Evolutionary conservation across 1,140 invertebrate species (phyloP).

Genomic region (Geopemphigus sp.): DNA sequence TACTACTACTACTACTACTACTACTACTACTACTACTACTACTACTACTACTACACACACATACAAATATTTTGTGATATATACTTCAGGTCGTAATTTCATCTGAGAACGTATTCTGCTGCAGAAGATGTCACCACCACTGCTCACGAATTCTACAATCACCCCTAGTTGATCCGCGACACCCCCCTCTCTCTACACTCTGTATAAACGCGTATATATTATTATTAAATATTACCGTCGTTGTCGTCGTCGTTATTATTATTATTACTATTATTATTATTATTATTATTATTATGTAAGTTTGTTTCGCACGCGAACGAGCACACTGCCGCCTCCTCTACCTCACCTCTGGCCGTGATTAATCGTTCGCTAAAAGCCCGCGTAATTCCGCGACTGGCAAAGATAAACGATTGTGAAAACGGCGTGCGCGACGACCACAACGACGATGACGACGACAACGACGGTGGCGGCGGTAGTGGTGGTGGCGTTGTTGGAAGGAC

Average conservation of each 20-base stretch:
- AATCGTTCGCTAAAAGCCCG: constrained; percentile 32
- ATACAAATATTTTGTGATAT: constrained; percentile 24
- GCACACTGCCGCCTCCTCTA: too few species aligned
- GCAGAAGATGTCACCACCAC: too few species aligned
- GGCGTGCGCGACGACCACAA: background rate
- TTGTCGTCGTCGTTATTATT: background rate
- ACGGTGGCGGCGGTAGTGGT: background rate
- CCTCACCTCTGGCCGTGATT: background rate
- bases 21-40: constrained; percentile 28
- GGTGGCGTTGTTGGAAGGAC: background rate
- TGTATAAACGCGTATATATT: too few species aligned
- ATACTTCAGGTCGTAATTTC: background rate
- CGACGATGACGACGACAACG: too few species aligned
- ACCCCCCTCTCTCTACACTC: too few species aligned
- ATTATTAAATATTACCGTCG: too few species aligned
- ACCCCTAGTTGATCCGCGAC: too few species aligned
- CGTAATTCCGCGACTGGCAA: constrained; percentile 22
- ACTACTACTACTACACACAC: constrained; percentile 14
- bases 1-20: constrained; percentile 21
- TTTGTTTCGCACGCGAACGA: too few species aligned
- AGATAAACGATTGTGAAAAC: constrained; percentile 26
- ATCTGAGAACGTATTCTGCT: background rate
- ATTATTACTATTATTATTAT: too few species aligned
- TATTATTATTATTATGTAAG: too few species aligned
- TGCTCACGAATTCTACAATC: background rate